These are phyloP conservation scores for Dallia pectoralis DNA, from an alignment of 2,797 vertebrate species.

Conservation along the genomic window DNA sequence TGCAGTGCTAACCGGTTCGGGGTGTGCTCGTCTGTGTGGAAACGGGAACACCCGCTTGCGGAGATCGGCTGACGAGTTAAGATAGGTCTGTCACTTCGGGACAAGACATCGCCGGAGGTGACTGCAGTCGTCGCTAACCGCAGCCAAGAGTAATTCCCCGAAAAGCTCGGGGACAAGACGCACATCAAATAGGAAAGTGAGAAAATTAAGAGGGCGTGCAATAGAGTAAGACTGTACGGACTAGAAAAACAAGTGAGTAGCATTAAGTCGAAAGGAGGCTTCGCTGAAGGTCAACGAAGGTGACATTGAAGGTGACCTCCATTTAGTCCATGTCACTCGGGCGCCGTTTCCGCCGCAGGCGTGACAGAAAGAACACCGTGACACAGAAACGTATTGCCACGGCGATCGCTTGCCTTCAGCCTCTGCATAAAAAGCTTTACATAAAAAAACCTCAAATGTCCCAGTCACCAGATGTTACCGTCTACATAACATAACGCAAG, in stretches of 20 bases:
- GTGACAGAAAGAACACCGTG: not conserved
- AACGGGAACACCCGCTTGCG: not conserved
- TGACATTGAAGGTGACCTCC: not conserved
- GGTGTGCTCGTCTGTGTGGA: not conserved
- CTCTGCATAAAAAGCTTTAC: too few species aligned
- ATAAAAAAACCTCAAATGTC: not conserved
- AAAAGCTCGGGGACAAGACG: not conserved
- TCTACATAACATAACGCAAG: not conserved
- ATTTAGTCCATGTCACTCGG: not conserved
- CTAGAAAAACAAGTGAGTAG: not conserved
- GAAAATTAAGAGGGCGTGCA: not conserved
- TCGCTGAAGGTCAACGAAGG: not conserved
- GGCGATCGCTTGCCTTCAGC: not conserved
- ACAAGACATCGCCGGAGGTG: not conserved
- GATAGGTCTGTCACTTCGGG: not conserved
- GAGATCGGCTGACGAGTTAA: not conserved
- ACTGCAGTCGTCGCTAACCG: not conserved
- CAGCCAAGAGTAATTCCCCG: not conserved
- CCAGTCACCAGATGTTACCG: not conserved
- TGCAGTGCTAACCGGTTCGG: not conserved
- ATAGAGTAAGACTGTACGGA: not conserved
- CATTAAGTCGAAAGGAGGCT: not conserved
- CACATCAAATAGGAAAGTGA: not conserved
- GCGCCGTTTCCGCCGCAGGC: not conserved
- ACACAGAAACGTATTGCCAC: not conserved